Evolutionary conservation across 1,140 invertebrate species (phyloP), one percentile per base, ranked within the genome.

Genomic region (Intoshia linei): DNA sequence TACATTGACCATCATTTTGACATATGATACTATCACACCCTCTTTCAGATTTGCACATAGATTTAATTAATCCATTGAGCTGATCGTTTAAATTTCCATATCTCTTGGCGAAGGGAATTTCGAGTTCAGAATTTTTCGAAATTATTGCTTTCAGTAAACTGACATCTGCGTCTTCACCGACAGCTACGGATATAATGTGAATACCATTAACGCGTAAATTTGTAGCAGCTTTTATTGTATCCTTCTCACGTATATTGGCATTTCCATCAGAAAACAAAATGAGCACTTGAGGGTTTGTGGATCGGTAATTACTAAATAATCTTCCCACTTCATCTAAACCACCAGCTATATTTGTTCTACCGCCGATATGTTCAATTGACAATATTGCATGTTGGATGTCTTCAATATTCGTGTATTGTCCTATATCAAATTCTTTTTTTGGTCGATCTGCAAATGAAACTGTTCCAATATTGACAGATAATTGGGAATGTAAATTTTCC

Each of bases 211-310:
- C 36, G 3, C 39, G 21, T 14, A 24, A 24, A n/a, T 23, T 17
- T 17, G 36, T 29, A 1, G 50, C 51, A 1, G 43, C 43, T 2
- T 46, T 43, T 3, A 51, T 38, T 3, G 52, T 55, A 19, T 48
- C 44, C 2, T 45, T 33, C 15, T 43, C 38, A 32, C 52, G 45
- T 18, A 52, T 38, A 39, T 52, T 52, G 3, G 49, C 48, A 30
- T 47, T 29, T 1, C 51, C 52, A 30, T 54, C 52, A 0, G 51
- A 50, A 4, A 55, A 36, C 5, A 54, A 29, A 18, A 55, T 46
- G 15, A 46, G 44, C 4, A 50, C 39, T 31, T 55, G 45, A 2
- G 48, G 43, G n/a, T n/a, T n/a, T n/a, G n/a, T n/a, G n/a, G n/a
- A n/a, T n/a, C n/a, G n/a, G n/a, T n/a, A n/a, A n/a, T n/a, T n/a